These are phyloP conservation scores for Microchrysa polita DNA, from an alignment of 2,888 invertebrate species.

Conservation along the genomic window DNA sequence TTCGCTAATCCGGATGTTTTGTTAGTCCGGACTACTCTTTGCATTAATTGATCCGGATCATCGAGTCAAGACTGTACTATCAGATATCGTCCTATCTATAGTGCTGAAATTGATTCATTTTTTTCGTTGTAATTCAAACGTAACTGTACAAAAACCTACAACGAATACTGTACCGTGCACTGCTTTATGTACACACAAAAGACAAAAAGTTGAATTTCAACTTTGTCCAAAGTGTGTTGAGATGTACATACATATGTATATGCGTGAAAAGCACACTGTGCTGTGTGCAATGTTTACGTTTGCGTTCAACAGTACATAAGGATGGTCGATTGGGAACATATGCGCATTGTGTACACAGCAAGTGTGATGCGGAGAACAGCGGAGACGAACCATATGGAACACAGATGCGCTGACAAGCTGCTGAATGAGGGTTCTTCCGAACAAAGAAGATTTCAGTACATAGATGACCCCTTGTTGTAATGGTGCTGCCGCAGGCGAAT, in stretches of 20 bases:
- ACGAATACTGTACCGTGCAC: not conserved
- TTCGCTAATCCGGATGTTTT: no score
- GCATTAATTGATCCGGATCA: no score
- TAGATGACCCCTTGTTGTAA: slow-evolving; percentile 25
- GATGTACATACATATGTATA: not conserved
- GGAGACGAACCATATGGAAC: not conserved
- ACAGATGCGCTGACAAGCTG: not conserved
- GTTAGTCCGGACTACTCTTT: no score
- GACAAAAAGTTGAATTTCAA: slow-evolving; percentile 20
- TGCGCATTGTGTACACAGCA: slow-evolving; percentile 4
- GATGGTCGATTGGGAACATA: slow-evolving; percentile 15
- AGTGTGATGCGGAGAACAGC: not conserved
- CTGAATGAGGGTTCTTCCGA: slow-evolving; percentile 31
- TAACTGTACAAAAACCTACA: not conserved
- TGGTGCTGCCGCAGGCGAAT: slow-evolving; percentile 8
- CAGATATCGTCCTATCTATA: no score
- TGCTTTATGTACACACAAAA: slow-evolving; percentile 12
- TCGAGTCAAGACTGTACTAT: no score
- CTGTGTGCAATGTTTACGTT: not conserved
- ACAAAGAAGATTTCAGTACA: slow-evolving; percentile 39
- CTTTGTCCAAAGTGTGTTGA: slow-evolving; percentile 8
- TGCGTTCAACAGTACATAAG: not conserved
- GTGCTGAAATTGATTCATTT: not conserved
- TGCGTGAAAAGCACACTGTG: not conserved
- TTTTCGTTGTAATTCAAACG: not conserved